Evolutionary conservation across 2,113 vertebrate species (phyloP).

Genomic region (Zootoca vivipara): DNA sequence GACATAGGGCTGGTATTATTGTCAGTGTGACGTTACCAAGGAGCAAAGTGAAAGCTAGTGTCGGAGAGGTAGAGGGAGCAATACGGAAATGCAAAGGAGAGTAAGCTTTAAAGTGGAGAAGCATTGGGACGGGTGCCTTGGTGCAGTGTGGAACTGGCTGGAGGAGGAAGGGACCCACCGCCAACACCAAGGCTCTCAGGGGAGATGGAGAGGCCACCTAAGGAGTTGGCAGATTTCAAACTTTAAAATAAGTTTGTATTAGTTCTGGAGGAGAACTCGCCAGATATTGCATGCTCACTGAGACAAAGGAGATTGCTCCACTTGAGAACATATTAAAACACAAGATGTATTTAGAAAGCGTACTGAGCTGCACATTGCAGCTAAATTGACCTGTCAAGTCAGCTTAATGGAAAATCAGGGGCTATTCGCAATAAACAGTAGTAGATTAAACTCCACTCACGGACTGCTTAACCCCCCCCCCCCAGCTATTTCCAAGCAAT

Average conservation of each 20-base stretch:
- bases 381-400: neutral
- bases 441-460: neutral
- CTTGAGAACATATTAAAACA: too few species aligned
- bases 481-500: constrained; percentile 1
- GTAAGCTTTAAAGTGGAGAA: neutral
- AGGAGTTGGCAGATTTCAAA: neutral
- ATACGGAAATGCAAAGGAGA: too few species aligned
- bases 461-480: neutral
- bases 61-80: too few species aligned
- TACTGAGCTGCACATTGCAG: neutral
- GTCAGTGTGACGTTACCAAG: too few species aligned
- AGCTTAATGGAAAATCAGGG: constrained; percentile 2
- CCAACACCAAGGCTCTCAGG: neutral
- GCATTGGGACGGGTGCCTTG: neutral
- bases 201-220: neutral
- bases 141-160: too few species aligned
- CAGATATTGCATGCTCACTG: neutral
- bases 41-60: too few species aligned
- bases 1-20: too few species aligned
- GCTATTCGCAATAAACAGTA: neutral
- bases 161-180: neutral
- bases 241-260: neutral
- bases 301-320: neutral
- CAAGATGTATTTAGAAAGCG: neutral
- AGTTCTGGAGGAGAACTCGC: neutral